These are phyloP conservation scores for Ryuthela nishihirai DNA, from an alignment of 2,888 invertebrate genomes.

Conservation along the genomic window DNA sequence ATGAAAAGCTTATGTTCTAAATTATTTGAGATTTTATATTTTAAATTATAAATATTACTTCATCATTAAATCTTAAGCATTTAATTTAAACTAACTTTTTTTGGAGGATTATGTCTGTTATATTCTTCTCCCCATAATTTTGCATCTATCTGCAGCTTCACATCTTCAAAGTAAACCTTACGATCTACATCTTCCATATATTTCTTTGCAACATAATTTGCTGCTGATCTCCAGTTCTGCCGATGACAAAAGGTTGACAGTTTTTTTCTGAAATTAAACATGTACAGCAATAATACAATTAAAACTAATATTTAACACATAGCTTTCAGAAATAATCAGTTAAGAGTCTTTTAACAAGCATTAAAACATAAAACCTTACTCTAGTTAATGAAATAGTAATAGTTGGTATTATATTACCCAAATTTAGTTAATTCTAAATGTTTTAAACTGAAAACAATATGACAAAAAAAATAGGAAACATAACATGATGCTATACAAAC, in stretches of 20 bases:
- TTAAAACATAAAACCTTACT: no score
- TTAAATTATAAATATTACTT: not conserved
- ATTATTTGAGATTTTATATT: not conserved
- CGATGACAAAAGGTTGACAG: constrained; percentile 51
- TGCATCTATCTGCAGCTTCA: constrained; percentile 59
- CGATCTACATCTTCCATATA: constrained; percentile 56
- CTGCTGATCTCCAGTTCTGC: constrained; percentile 54
- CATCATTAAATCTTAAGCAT: not conserved
- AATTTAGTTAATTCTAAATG: no score
- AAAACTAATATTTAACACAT: no score
- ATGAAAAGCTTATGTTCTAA: not conserved
- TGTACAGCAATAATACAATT: no score
- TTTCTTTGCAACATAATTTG: constrained; percentile 58
- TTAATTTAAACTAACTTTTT: constrained; percentile 51
- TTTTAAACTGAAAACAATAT: no score
- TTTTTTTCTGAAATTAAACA: constrained; percentile 52
- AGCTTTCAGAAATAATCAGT: no score
- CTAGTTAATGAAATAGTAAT: no score
- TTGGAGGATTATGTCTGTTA: constrained; percentile 59
- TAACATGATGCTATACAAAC: no score
- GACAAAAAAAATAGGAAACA: no score
- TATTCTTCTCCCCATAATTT: constrained; percentile 60
- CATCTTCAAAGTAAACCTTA: constrained; percentile 57
- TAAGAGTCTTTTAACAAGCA: no score
- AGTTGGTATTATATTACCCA: no score